Evolutionary conservation across 2,113 vertebrate genomes (phyloP), one percentile per base, ranked within the genome.

Genomic region (Reinhardtius hippoglossoides): DNA sequence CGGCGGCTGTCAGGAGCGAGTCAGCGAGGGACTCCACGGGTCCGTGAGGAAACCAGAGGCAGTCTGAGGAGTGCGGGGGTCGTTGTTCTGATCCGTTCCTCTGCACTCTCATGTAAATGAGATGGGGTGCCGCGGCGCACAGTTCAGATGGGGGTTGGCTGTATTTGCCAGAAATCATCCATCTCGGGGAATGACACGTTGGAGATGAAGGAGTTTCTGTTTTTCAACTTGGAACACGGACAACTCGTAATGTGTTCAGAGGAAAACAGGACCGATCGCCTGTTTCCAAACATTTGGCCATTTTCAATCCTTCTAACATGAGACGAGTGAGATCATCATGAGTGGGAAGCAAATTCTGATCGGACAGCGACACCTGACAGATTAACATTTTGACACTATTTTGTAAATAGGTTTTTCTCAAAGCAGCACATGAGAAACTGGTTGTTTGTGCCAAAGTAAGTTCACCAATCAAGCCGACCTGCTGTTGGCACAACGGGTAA

Each of bases 1-100:
- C 65, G 26, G 70, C 82, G 83, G 82, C 86, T 91, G 85, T 89
- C 83, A 81, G 46, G 64, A 61, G 66, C 16, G 12, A 73, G 74
- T 68, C 67, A 62, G 81, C 64, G 75, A 78, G 84, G 73, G 54
- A 57, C 64, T 70, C 69, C 35, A 13, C 27, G 37, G 56, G 40
- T 66, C 48, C 37, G 26, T 59, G 50, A 10, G 35, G 59, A 44
- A 57, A 42, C 55, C 66, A 65, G 60, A 64, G 9, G 65, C 9
- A 76, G 54, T 44, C 50, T 75, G 59, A 61, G 12, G 44, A 71
- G 16, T n/a, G 12, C 15, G 13, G 15, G 9, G 27, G 74, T 58
- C 73, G 62, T 68, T 40, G 16, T 35, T 35, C 31, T 35, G 27
- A 3, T 20, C 35, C 16, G 9, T 24, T 26, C 23, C 55, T 74